Evolutionary conservation across 2,888 invertebrate species (phyloP).

Genomic region (Asteroscopus sphinx): DNA sequence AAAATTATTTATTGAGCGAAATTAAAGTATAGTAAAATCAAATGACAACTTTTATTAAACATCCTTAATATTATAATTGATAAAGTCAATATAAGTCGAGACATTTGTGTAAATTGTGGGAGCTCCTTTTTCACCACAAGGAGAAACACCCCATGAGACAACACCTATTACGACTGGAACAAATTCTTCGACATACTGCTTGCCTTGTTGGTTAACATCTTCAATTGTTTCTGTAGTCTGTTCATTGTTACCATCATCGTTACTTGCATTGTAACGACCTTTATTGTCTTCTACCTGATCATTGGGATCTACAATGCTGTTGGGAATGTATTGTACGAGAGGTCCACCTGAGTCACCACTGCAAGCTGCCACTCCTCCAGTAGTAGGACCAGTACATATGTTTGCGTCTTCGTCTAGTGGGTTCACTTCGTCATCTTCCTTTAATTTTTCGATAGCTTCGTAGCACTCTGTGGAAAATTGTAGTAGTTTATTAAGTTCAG

Average conservation of each 20-base stretch:
- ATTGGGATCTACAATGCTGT: constrained; percentile 44
- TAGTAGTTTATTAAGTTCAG: neutral
- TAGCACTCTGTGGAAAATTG: constrained; percentile 76
- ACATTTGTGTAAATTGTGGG: constrained; percentile 89
- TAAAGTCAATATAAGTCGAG: constrained; percentile 83
- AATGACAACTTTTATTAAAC: constrained; percentile 39
- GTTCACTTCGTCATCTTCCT: constrained; percentile 74
- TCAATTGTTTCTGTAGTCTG: constrained; percentile 11
- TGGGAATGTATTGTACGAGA: constrained; percentile 71
- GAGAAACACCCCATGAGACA: constrained; percentile 89
- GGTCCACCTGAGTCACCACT: constrained; percentile 90
- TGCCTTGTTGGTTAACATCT: constrained; percentile 21
- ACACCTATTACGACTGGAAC: constrained; percentile 83
- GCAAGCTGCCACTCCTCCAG: constrained; percentile 87
- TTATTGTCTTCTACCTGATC: constrained; percentile 52
- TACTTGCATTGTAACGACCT: constrained; percentile 30
- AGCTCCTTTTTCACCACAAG: constrained; percentile 86
- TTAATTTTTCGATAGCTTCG: constrained; percentile 74
- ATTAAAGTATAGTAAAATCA: constrained; percentile 37
- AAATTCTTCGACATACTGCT: constrained; percentile 44
- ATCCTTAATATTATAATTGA: constrained; percentile 63
- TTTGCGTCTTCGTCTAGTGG: constrained; percentile 82
- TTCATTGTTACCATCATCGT: constrained; percentile 28
- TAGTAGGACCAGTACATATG: constrained; percentile 88
- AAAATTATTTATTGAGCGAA: constrained; percentile 38